These are phyloP conservation scores for Aleiodes leptofemur DNA, from an alignment of 2,888 invertebrate genomes.

Conservation along the genomic window DNA sequence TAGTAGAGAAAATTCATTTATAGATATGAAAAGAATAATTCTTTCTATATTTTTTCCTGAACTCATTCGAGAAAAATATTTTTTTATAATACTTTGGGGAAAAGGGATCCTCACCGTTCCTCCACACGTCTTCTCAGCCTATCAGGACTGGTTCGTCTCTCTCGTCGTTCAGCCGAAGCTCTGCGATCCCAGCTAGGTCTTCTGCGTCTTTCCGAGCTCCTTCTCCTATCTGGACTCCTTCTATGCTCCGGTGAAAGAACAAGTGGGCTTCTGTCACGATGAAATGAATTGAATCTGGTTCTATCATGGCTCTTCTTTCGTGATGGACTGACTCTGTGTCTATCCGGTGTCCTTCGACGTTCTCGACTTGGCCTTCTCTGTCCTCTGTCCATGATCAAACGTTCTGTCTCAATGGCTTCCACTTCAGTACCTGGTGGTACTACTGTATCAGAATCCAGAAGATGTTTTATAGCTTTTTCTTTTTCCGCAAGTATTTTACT, in stretches of 20 bases:
- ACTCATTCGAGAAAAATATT: background rate
- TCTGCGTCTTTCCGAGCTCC: slow-evolving; percentile 52
- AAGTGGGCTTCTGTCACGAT: slow-evolving; percentile 49
- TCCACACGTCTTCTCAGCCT: slow-evolving; percentile 63
- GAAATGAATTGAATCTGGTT: slow-evolving; percentile 54
- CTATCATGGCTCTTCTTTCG: slow-evolving; percentile 59
- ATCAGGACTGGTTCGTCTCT: slow-evolving; percentile 66
- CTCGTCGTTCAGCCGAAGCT: slow-evolving; percentile 59
- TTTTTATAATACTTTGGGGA: background rate
- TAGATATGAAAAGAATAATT: background rate
- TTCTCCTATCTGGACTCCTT: slow-evolving; percentile 57
- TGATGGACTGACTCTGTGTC: slow-evolving; percentile 55
- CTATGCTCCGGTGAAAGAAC: slow-evolving; percentile 60
- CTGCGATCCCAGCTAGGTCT: slow-evolving; percentile 64
- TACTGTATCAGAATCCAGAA: slow-evolving; percentile 70
- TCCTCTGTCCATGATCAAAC: slow-evolving; percentile 47
- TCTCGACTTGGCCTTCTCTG: slow-evolving; percentile 53
- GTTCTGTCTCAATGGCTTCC: slow-evolving; percentile 70
- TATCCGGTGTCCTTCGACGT: slow-evolving; percentile 61
- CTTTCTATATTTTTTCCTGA: background rate
- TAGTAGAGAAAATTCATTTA: background rate
- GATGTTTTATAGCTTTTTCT: slow-evolving; percentile 71
- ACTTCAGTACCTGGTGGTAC: slow-evolving; percentile 73
- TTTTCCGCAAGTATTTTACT: slow-evolving; percentile 72
- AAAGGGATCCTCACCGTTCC: slow-evolving; percentile 68